A percentile compares a stretch with the other conserved stretches of the same genome.
These are phyloP conservation scores for Leucophenga varia DNA, from an alignment of 1,140 invertebrate genomes.

Conservation along the genomic window DNA sequence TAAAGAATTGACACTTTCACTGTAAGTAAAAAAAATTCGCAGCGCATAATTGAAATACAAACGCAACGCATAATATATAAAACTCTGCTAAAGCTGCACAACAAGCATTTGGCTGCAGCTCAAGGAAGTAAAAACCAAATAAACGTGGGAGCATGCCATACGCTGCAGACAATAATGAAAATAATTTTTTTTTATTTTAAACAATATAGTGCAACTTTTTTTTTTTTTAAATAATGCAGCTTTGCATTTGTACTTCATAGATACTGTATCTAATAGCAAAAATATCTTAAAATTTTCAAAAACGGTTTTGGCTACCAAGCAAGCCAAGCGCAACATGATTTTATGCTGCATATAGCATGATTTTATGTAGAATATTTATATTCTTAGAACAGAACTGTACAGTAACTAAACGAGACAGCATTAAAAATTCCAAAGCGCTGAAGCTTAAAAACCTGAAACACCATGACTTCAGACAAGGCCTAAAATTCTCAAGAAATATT, in stretches of 20 bases:
- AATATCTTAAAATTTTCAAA: slow-evolving; percentile 7
- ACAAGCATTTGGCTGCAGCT: slow-evolving; percentile 17
- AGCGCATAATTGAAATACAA: too few species aligned
- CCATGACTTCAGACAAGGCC: slow-evolving; percentile 1
- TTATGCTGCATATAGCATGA: too few species aligned
- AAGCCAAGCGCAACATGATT: background rate
- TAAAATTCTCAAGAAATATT: slow-evolving; percentile 31
- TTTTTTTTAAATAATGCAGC: background rate
- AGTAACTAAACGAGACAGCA: too few species aligned
- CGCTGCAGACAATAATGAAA: slow-evolving; percentile 1
- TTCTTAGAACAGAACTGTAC: slow-evolving; percentile 27
- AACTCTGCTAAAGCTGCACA: slow-evolving; percentile 16
- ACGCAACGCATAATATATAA: slow-evolving; percentile 46
- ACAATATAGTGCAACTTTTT: slow-evolving; percentile 11
- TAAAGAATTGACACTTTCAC: slow-evolving; percentile 47
- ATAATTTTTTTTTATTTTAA: background rate
- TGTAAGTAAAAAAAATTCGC: slow-evolving; percentile 1
- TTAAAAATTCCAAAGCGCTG: slow-evolving; percentile 16
- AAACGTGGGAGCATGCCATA: slow-evolving; percentile 9
- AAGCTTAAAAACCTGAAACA: slow-evolving; percentile 22
- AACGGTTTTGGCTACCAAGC: background rate
- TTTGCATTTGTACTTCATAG: too few species aligned
- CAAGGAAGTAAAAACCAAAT: slow-evolving; percentile 18
- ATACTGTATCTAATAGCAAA: too few species aligned
- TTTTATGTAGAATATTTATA: slow-evolving; percentile 12